Conservation (phyloP, 2,797 vertebrate genomes). For the Mallotus villosus region DNA sequence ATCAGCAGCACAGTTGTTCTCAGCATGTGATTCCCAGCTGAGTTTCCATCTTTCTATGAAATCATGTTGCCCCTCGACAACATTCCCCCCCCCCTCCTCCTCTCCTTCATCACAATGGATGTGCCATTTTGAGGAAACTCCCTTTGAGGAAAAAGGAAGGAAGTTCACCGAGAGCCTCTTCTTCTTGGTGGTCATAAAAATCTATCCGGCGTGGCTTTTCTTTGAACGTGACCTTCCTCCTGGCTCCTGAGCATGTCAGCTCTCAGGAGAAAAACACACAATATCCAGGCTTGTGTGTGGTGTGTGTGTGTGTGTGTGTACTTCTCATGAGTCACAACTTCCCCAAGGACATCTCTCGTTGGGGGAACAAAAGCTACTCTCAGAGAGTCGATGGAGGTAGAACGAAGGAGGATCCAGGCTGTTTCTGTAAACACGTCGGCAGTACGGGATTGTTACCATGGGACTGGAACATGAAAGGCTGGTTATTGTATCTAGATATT, state of each 20-base stretch:
- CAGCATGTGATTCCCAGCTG: too few relatives aligned
- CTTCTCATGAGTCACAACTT: constrained; percentile 14
- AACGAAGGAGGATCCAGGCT: constrained; percentile 3
- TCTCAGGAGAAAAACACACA: constrained; percentile 13
- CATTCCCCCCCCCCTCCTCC: too few relatives aligned
- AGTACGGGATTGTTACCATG: background rate
- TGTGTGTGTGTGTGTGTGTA: constrained; percentile 12
- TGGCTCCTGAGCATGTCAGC: constrained; percentile 7
- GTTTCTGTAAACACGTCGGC: constrained; percentile 14
- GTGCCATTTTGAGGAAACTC: too few relatives aligned
- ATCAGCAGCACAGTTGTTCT: too few relatives aligned
- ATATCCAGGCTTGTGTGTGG: background rate
- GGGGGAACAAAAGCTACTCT: constrained; percentile 14
- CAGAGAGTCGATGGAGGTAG: background rate
- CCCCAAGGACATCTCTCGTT: constrained; percentile 16
- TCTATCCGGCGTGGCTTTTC: background rate
- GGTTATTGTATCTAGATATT: background rate
- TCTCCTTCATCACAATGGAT: too few relatives aligned
- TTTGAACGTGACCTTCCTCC: background rate
- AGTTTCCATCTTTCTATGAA: too few relatives aligned
- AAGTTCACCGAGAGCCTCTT: constrained; percentile 1
- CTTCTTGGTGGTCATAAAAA: background rate
- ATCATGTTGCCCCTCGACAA: too few relatives aligned
- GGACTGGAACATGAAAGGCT: too few relatives aligned
- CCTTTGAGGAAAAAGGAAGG: background rate